These are phyloP conservation scores for Myrmecophaga tridactyla DNA, from an alignment of 2,113 vertebrate genomes.

Conservation along the genomic window DNA sequence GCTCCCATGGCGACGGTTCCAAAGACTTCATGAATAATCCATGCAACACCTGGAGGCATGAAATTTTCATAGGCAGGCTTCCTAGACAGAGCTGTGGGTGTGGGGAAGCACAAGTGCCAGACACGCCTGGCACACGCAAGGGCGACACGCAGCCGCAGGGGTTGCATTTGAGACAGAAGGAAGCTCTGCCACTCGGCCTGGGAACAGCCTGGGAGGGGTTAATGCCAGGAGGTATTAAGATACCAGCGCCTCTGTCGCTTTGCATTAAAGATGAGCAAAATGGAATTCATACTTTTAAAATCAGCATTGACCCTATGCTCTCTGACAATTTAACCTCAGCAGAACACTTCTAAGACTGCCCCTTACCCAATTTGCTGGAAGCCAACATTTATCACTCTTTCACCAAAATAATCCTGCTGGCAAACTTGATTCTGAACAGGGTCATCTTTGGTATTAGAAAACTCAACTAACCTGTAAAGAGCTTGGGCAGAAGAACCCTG, in stretches of 20 bases:
- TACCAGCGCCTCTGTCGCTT: rapidly evolving
- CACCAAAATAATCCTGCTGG: rapidly evolving
- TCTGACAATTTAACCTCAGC: background rate
- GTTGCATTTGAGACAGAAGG: constrained; percentile 61
- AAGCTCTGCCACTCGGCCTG: background rate
- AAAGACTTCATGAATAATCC: constrained; percentile 86
- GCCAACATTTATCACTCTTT: rapidly evolving
- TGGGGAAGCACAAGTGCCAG: constrained; percentile 75
- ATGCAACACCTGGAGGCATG: constrained; percentile 84
- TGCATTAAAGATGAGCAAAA: background rate
- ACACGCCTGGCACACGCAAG: constrained; percentile 69
- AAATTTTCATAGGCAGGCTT: constrained; percentile 83
- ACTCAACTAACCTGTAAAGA: rapidly evolving
- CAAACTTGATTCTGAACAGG: rapidly evolving
- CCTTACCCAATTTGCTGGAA: background rate
- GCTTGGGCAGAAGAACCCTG: background rate
- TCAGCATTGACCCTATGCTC: background rate
- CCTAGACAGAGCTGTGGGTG: constrained; percentile 54
- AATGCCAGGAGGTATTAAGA: rapidly evolving
- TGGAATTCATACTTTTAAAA: background rate
- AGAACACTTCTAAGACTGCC: too few species aligned
- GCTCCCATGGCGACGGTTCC: constrained; percentile 83
- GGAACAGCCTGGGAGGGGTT: rapidly evolving
- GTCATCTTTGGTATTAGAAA: background rate
- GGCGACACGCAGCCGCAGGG: constrained; percentile 69